phyloP scores from a whole-genome alignment of 2,797 vertebrate species.

The Mus minutoides region DNA sequence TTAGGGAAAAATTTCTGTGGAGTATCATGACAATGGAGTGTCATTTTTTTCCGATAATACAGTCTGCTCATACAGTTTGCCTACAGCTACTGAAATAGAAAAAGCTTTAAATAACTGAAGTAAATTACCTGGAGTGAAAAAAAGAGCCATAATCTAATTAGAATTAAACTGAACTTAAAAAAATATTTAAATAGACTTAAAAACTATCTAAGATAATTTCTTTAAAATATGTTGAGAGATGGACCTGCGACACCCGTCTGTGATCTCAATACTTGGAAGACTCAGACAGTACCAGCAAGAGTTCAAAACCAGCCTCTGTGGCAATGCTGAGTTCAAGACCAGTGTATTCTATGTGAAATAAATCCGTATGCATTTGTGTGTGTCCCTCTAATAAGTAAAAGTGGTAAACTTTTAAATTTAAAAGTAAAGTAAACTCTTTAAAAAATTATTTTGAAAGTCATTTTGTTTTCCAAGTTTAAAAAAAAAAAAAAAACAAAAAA shows the following conservation, averaged over 20 bases:
- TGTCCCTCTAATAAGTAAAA: not conserved
- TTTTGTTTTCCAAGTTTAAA: constrained; percentile 27
- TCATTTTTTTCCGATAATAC: constrained; percentile 22
- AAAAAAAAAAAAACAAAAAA: not conserved
- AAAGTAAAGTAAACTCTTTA: not conserved
- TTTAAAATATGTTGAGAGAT: constrained; percentile 47
- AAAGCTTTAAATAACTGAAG: constrained; percentile 58
- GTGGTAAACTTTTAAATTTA: no score
- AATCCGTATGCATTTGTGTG: not conserved
- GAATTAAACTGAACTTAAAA: constrained; percentile 11
- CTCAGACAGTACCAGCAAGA: not conserved
- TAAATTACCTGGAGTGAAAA: not conserved
- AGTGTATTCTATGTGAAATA: not conserved
- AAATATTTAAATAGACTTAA: constrained; percentile 40
- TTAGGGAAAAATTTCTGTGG: not conserved
- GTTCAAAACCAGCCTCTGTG: not conserved
- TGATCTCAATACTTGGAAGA: not conserved
- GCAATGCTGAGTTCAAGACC: not conserved
- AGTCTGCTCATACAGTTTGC: not conserved
- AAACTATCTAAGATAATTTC: constrained; percentile 19
- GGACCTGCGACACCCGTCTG: not conserved
- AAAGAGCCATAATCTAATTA: constrained; percentile 6
- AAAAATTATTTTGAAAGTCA: constrained; percentile 31
- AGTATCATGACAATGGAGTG: not conserved
- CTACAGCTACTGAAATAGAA: not conserved